Base-by-base conservation (phyloP, 2,113 vertebrate genomes). In the Peromyscus californicus region DNA sequence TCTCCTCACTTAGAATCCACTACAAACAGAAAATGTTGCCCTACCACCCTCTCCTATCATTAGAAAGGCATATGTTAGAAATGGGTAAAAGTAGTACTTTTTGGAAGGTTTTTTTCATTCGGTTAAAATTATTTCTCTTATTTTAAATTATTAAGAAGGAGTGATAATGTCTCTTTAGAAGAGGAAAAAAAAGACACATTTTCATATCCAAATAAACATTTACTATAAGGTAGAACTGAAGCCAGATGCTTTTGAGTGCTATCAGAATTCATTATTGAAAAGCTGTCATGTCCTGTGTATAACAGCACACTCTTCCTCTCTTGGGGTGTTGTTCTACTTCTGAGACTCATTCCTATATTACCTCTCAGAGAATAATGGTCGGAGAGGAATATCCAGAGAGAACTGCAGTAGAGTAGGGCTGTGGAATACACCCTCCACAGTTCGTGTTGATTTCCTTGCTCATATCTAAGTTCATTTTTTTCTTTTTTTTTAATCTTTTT, bases 361-460 rank as follows among this genome's bases (percentile, higher is more conserved):
- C 10, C 0, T 69, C 1, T 31, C 19, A 31, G 31, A 9, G 5
- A 82, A 61, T n/a, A 29, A 63, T 17, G 54, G 7, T 12, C 21
- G 2, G 61, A 4, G 7, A 63, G 16, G 26, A 70, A 16, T 5
- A 0, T 9, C 1, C 1, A 39, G 21, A 72, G 21, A 29, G 5
- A 36, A 45, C 54, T 21, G 61, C 54, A 39, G 21, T 59, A 21
- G 33, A 21, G 54, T 76, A 76, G 19, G 19, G 10, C 42, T 45
- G 11, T 76, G 22, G 39, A 39, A 76, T 13, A 9, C 21, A 45
- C 3, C 21, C 19, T 42, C 21, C 26, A 39, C 21, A 45, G n/a
- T 29, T 45, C 7, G 31, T 45, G 10, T 33, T 59, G 48, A 36
- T 85, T 70, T 84, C 5, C 21, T 42, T 59, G 31, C 39, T 69